phyloP scores from a whole-genome alignment of 1,140 invertebrate species.

The Eumaeus atala region DNA sequence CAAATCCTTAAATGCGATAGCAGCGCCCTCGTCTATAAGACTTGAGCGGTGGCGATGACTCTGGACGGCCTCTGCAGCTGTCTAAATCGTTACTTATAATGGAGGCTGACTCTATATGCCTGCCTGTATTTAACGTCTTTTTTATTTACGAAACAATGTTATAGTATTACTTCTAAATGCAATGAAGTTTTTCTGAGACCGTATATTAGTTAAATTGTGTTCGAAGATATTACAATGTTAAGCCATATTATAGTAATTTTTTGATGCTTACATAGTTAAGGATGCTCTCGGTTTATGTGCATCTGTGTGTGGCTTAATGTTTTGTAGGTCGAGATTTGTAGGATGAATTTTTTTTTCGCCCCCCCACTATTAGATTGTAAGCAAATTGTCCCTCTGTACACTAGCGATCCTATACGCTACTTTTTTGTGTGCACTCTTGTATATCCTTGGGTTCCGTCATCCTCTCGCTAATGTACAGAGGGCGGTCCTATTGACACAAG shows the following conservation, averaged over 20 bases:
- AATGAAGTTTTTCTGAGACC: background rate
- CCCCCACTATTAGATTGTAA: too few species aligned
- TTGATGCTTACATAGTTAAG: background rate
- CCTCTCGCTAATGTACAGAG: constrained; percentile 17
- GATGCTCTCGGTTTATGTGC: background rate
- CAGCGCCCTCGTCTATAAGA: too few species aligned
- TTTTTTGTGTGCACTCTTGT: too few species aligned
- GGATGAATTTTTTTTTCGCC: too few species aligned
- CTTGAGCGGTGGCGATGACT: too few species aligned
- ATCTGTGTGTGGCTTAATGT: constrained; percentile 1
- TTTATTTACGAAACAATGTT: constrained; percentile 6
- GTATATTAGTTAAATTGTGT: constrained; percentile 3
- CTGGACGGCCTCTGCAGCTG: background rate
- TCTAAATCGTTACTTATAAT: background rate
- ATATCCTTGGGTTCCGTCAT: background rate
- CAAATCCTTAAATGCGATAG: too few species aligned
- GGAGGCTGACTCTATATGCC: background rate
- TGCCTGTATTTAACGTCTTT: constrained; percentile 1
- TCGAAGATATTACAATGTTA: constrained; percentile 3
- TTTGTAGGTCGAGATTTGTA: background rate
- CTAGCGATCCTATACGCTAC: too few species aligned
- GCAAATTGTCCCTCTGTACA: too few species aligned
- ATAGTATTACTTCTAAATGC: constrained; percentile 7
- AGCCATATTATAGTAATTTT: background rate
- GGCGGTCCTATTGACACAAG: background rate